phyloP scores from a whole-genome alignment of 1,140 invertebrate species.

The Drosophila nasuta region DNA sequence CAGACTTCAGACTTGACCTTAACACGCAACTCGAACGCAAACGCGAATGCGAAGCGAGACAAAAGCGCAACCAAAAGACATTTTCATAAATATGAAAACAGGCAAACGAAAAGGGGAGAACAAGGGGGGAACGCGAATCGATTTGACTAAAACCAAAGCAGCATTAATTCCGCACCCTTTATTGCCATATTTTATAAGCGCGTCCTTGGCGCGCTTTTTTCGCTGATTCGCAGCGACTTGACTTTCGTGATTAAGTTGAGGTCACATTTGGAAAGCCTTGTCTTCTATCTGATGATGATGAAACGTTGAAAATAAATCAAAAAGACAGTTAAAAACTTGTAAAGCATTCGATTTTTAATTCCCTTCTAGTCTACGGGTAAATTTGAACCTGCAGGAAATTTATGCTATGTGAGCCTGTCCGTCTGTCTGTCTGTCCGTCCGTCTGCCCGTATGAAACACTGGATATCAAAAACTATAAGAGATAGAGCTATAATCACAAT shows the following conservation, averaged over 20 bases:
- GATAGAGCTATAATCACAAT: no score
- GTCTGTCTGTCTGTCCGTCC: no score
- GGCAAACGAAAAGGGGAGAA: background rate
- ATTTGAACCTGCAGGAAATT: no score
- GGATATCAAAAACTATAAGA: no score
- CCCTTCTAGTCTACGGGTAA: no score
- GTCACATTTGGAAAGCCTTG: background rate
- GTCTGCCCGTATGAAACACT: no score
- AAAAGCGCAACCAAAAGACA: slow-evolving; percentile 16
- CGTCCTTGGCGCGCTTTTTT: no score
- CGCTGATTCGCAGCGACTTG: background rate
- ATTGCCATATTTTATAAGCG: background rate
- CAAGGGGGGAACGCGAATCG: background rate
- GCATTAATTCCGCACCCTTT: slow-evolving; percentile 4
- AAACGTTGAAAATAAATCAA: background rate
- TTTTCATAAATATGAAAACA: slow-evolving; percentile 14
- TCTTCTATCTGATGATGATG: background rate
- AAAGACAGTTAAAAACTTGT: background rate
- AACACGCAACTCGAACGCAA: slow-evolving; percentile 11
- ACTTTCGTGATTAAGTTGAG: background rate
- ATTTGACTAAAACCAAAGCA: background rate
- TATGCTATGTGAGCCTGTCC: no score
- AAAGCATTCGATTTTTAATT: no score
- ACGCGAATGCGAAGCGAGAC: slow-evolving; percentile 6
- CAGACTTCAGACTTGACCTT: background rate